phyloP scores from a whole-genome alignment of 2,797 vertebrate species.

The Sternotherus odoratus region DNA sequence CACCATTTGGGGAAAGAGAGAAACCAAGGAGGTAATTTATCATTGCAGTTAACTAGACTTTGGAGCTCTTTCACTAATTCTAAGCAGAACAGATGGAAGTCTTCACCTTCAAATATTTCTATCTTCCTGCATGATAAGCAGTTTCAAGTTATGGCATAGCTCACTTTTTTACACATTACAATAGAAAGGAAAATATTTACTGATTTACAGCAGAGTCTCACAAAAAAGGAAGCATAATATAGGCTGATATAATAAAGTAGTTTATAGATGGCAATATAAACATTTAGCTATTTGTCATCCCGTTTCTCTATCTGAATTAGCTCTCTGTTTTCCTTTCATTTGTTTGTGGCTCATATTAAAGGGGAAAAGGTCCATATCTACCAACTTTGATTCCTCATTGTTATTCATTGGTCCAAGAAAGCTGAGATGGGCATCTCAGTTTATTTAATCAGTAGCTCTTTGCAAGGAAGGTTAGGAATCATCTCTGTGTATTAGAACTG shows the following conservation, averaged over 20 bases:
- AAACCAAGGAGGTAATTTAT: neutral
- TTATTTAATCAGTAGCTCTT: slow-evolving; percentile 92
- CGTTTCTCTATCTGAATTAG: slow-evolving; percentile 55
- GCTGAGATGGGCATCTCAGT: slow-evolving; percentile 89
- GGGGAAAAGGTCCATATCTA: slow-evolving; percentile 65
- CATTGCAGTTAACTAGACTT: neutral
- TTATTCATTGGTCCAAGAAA: slow-evolving; percentile 92
- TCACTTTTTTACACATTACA: neutral
- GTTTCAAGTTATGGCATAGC: slow-evolving; percentile 3
- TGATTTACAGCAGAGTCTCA: slow-evolving; percentile 37
- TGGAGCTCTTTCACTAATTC: neutral
- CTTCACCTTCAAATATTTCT: neutral
- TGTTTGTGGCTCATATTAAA: slow-evolving; percentile 53
- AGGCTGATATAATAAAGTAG: slow-evolving; percentile 40
- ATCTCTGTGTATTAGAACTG: slow-evolving; percentile 81
- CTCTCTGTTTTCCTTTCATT: slow-evolving; percentile 31
- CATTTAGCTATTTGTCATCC: slow-evolving; percentile 41
- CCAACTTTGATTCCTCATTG: slow-evolving; percentile 85
- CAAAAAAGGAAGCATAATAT: slow-evolving; percentile 7
- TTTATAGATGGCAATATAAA: slow-evolving; percentile 36
- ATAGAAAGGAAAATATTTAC: slow-evolving; percentile 29
- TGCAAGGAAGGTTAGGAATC: slow-evolving; percentile 85
- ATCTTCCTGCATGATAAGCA: neutral
- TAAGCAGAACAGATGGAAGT: neutral
- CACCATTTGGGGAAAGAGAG: neutral